Conservation (phyloP, 2,113 vertebrate species). For the Willisornis vidua region DNA sequence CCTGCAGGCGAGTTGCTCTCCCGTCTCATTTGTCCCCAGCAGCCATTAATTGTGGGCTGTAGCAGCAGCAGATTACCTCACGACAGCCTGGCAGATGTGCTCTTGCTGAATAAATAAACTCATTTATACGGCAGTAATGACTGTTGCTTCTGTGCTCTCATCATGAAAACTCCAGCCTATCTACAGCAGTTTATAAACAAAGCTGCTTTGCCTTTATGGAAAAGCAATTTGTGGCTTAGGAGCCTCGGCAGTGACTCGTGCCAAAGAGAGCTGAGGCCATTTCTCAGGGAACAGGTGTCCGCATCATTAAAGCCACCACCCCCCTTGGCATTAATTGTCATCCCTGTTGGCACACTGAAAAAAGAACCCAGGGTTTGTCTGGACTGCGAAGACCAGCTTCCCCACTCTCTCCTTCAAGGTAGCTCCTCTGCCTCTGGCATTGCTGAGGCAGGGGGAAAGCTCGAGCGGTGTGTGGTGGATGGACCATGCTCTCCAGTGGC, state of each 20-base stretch:
- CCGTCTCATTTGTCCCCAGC: not conserved
- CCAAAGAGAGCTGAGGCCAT: conserved; percentile 63
- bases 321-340: conserved; percentile 58
- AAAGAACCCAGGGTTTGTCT: conserved; percentile 32
- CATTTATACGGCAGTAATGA: conserved; percentile 64
- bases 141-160: conserved; percentile 68
- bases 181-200: conserved; percentile 72
- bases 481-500: not conserved
- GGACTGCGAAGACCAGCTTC: not conserved
- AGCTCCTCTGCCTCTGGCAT: accelerated
- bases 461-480: accelerated
- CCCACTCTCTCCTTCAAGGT: not conserved
- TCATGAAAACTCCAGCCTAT: conserved; percentile 68
- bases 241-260: conserved; percentile 31
- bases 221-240: conserved; percentile 70
- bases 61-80: conserved; percentile 62
- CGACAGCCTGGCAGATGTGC: conserved; percentile 63
- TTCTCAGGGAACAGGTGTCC: conserved; percentile 70
- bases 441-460: not conserved
- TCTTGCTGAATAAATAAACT: conserved; percentile 70
- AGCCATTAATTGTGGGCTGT: conserved; percentile 55
- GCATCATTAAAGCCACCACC: conserved; percentile 60
- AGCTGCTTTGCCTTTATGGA: conserved; percentile 71
- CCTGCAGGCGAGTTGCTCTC: accelerated
- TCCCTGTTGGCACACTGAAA: conserved; percentile 41